Evolutionary conservation across 2,888 invertebrate genomes (phyloP).

Genomic region (Drosophila nr. perissopoda): DNA sequence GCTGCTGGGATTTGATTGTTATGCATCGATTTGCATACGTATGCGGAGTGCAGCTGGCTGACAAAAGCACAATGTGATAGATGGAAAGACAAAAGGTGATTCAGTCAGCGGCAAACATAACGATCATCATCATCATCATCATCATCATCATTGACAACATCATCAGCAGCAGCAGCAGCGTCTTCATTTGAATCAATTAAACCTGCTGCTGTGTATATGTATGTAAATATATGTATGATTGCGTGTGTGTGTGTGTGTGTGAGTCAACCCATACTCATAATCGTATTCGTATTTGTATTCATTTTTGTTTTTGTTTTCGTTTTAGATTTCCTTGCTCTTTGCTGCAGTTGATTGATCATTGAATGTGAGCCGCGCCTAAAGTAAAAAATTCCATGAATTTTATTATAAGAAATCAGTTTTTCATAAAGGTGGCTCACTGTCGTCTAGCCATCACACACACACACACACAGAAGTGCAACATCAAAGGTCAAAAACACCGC

Average conservation of each 20-base stretch:
- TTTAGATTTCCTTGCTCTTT: constrained; percentile 42
- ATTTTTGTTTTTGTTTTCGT: constrained; percentile 39
- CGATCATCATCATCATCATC: constrained; percentile 27
- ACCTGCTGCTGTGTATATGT: constrained; percentile 39
- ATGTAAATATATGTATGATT: constrained; percentile 6
- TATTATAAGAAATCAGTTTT: constrained; percentile 66
- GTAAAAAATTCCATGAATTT: constrained; percentile 72
- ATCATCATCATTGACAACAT: constrained; percentile 27
- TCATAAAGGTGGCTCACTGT: constrained; percentile 56
- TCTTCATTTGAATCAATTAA: constrained; percentile 77
- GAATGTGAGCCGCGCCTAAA: constrained; percentile 69
- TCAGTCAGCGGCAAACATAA: constrained; percentile 34
- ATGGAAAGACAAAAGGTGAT: constrained; percentile 62
- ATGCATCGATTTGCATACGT: constrained; percentile 72
- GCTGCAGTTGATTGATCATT: constrained; percentile 76
- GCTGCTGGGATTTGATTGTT: constrained; percentile 59
- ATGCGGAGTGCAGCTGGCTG: constrained; percentile 38
- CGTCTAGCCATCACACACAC: constrained; percentile 35
- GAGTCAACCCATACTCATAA: constrained; percentile 54
- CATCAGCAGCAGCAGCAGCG: constrained; percentile 34
- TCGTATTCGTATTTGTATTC: constrained; percentile 24
- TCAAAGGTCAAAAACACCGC: constrained; percentile 64
- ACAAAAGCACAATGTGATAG: constrained; percentile 45
- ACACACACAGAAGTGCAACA: constrained; percentile 32
- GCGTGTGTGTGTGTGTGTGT: constrained; percentile 32